phyloP scores from a whole-genome alignment of 2,797 vertebrate species.

The Karalla daura region DNA sequence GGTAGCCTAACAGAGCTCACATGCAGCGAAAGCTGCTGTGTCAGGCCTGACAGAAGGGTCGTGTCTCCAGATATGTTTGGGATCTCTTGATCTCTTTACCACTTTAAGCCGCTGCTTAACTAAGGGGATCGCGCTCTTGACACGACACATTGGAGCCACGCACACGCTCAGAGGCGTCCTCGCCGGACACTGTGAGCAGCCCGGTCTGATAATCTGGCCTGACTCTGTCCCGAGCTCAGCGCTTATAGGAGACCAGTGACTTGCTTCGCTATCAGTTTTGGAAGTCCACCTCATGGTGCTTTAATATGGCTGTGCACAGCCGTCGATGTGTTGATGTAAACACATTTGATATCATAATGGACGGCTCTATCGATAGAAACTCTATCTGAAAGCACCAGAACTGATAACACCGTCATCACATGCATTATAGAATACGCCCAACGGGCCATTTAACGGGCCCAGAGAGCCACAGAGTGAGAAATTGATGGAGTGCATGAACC shows the following conservation, averaged over 20 bases:
- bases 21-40: constrained; percentile 53
- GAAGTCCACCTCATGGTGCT: constrained; percentile 1
- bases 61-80: constrained; percentile 64
- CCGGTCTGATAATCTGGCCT: constrained; percentile 33
- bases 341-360: constrained; percentile 9
- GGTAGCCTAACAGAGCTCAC: background rate
- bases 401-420: constrained; percentile 22
- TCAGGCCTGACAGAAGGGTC: constrained; percentile 66
- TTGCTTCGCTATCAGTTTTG: constrained; percentile 5
- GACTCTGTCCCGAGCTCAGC: no score
- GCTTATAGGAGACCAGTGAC: no score
- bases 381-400: background rate
- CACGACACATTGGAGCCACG: constrained; percentile 56
- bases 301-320: background rate
- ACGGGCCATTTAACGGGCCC: background rate
- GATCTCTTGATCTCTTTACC: constrained; percentile 81
- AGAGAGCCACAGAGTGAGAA: background rate
- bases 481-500: background rate
- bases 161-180: constrained; percentile 13
- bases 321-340: constrained; percentile 4
- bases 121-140: constrained; percentile 67
- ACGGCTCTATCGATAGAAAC: constrained; percentile 24
- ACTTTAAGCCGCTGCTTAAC: constrained; percentile 81
- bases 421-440: constrained; percentile 14
- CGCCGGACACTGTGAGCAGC: constrained; percentile 33